Evolutionary conservation across 2,797 vertebrate species (phyloP).

Genomic region (Darevskia mixta): DNA sequence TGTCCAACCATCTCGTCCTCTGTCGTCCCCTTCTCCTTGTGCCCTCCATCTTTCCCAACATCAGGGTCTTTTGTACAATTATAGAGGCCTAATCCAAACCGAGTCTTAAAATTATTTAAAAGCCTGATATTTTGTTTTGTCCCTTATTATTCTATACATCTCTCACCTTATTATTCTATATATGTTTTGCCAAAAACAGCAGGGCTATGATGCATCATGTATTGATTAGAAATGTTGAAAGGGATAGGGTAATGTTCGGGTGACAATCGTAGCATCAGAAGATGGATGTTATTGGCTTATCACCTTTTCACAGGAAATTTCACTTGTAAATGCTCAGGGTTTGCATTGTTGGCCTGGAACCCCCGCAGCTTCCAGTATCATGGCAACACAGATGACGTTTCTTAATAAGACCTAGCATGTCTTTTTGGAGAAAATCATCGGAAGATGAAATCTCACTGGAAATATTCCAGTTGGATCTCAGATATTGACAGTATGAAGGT

Average conservation of each 20-base stretch:
- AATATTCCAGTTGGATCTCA: constrained; percentile 10
- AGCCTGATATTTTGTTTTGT: background rate
- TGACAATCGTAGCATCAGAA: background rate
- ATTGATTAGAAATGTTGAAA: background rate
- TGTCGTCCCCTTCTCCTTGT: too few species aligned
- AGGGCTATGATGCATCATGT: too few species aligned
- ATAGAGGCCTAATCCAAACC: background rate
- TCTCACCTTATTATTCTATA: too few species aligned
- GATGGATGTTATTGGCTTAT: background rate
- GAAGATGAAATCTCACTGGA: background rate
- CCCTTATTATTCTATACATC: background rate
- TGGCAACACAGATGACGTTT: background rate
- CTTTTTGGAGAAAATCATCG: background rate
- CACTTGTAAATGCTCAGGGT: background rate
- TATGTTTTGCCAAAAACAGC: background rate
- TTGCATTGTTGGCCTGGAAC: background rate
- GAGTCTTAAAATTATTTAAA: background rate
- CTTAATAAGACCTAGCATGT: background rate
- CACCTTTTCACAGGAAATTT: background rate
- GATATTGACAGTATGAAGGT: background rate
- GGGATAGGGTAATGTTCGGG: background rate
- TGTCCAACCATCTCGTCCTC: too few species aligned
- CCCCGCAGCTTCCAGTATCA: background rate
- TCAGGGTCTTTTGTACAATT: too few species aligned
- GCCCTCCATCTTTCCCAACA: too few species aligned